phyloP scores from a whole-genome alignment of 1,140 invertebrate species.

The Rhyacophila brunnea region DNA sequence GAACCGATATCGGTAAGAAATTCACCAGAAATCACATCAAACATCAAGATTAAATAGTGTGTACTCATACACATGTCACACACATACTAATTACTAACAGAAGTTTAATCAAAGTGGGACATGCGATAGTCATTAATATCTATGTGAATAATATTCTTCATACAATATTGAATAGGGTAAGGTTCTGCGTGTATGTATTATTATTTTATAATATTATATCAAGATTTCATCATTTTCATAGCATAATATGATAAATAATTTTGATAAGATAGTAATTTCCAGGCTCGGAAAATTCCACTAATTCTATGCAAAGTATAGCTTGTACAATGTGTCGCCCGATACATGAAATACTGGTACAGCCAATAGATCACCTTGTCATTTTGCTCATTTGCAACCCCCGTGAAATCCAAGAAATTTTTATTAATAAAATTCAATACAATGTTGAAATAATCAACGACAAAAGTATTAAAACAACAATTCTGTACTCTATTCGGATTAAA shows the following conservation, averaged over 20 bases:
- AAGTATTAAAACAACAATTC: no score
- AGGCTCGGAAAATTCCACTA: constrained; percentile 77
- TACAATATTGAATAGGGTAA: constrained; percentile 8
- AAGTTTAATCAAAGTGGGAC: constrained; percentile 12
- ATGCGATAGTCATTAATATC: constrained; percentile 11
- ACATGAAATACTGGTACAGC: constrained; percentile 27
- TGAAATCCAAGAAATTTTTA: no score
- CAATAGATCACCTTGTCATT: constrained; percentile 21
- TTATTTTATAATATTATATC: constrained; percentile 11
- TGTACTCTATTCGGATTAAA: no score
- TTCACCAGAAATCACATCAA: constrained; percentile 5
- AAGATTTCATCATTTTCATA: constrained; percentile 13
- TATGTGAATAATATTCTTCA: constrained; percentile 4
- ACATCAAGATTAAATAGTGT: constrained; percentile 18
- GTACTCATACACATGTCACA: constrained; percentile 14
- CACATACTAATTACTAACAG: constrained; percentile 13
- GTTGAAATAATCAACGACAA: no score
- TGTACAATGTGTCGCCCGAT: constrained; percentile 51
- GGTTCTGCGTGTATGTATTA: constrained; percentile 19
- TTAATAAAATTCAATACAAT: no score
- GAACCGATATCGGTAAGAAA: neutral
- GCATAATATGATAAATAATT: constrained; percentile 25
- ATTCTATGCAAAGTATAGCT: constrained; percentile 89
- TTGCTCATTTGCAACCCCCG: constrained; percentile 17
- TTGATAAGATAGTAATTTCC: constrained; percentile 48